Evolutionary conservation across 2,113 vertebrate species (phyloP), one percentile per base, ranked within the genome.

Genomic region (Pomatostomus ruficeps): DNA sequence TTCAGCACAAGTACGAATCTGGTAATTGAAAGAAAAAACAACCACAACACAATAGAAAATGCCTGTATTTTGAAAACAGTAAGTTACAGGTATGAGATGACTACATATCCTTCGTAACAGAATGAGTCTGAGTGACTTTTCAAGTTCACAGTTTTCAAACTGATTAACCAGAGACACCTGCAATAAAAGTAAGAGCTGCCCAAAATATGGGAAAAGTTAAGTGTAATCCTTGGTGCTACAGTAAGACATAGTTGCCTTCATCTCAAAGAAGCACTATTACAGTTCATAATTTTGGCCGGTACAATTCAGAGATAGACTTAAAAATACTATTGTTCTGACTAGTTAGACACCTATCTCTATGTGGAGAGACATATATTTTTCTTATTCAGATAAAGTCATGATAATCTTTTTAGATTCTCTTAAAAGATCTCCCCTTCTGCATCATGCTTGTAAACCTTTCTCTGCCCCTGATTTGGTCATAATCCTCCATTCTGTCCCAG

Each of bases 1-100:
- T 94, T 99, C 99, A 20, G 97, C 96, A 88, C 97, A 99, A 8
- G 98, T 98, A 80, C 99, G 98, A 88, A 99, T 99, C 99, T 99
- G 96, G 54, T 88, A 40, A 94, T 87, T 42, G 33, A 89, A 33
- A 66, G 24, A 26, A 35, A 35, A 45, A 45, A 1, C 17, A 67
- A 52, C 2, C 7, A 45, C 14, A 55, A 28, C 11, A 36, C 33
- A 54, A 9, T 1, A 71, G 43, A 49, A 85, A 43, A 45, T 1
- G 2, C 3, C 6, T 36, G 0, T 48, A 35, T 68, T 61, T 89
- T 35, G 38, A 35, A 71, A 87, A 33, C 2, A 0, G 12, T 20
- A 85, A 45, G 10, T 24, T 75, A 33, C 7, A 68, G 7, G 6
- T 45, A 72, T 67, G 81, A 87, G 36, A 75, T 0, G 0, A 58